A percentile compares a stretch with the other conserved stretches of the same genome.
Conservation (phyloP, 2,888 invertebrate genomes). For the Limnephilus auricula region DNA sequence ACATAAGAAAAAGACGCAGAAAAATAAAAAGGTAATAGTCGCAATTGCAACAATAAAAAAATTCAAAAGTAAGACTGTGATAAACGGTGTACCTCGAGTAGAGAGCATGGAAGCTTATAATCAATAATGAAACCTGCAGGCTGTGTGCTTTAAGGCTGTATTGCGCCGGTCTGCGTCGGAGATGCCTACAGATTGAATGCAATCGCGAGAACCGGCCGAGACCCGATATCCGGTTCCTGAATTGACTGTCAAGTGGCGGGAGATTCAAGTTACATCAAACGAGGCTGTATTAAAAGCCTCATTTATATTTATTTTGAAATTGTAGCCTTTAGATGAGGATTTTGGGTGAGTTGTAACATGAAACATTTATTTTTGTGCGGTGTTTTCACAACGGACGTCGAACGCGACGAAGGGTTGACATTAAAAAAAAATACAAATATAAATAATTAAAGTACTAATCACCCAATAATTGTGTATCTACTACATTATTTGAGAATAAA, state of each 20-base stretch:
- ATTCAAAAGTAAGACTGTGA: not conserved
- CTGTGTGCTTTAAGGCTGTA: not conserved
- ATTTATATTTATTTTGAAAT: not conserved
- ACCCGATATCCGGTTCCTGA: conserved; percentile 28
- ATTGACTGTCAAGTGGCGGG: conserved; percentile 17
- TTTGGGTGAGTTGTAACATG: not conserved
- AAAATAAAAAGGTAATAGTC: no score
- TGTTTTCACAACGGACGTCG: not conserved
- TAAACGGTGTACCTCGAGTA: not conserved
- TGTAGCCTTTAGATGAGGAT: not conserved
- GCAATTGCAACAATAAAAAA: no score
- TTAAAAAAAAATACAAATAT: no score
- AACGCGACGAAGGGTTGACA: no score
- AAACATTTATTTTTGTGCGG: not conserved
- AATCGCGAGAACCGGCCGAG: not conserved
- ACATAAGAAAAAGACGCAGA: no score
- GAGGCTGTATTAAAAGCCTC: not conserved
- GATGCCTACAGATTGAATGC: not conserved
- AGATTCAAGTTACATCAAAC: not conserved
- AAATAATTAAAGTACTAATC: no score
- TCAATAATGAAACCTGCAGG: not conserved
- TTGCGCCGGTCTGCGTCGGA: not conserved
- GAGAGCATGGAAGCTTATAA: not conserved
- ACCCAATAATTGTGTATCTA: no score
- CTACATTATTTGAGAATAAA: no score